Evolutionary conservation across 2,888 invertebrate genomes (phyloP), one percentile per base, ranked within the genome.

Genomic region (Antheraea yamamai): DNA sequence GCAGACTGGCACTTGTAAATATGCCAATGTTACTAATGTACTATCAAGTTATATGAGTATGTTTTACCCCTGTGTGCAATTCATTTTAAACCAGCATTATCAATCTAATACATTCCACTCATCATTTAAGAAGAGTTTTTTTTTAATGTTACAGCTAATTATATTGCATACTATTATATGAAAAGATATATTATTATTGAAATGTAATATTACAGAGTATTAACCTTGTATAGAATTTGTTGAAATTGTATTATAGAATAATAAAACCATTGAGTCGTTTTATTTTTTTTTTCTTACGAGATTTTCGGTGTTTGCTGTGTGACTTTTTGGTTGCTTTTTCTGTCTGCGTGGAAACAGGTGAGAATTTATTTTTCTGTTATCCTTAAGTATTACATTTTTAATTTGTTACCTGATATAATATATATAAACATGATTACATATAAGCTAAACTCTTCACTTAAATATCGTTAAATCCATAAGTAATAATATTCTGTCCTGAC

Each of bases 181-280:
- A 81, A 85, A 83, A 82, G 23, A 66, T 66, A 30, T 30, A 30
- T 66, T 66, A 84, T 84, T 80, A 80, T 87, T 83, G 78, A 84
- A 85, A 82, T 82, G 81, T 85, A 82, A 81, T 84, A 81, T 78
- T 80, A 82, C 83, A 86, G 81, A 89, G 83, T 89, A 90, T 88
- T 89, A 85, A 87, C 85, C 85, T 86, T 91, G 87, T 92, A 90
- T 92, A 92, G 87, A 87, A 76, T 81, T 89, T 89, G 87, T 91
- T 93, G 84, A 91, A 90, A 80, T 85, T 88, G 84, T 92, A 90
- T 86, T 89, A 91, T 91, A 93, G 88, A 89, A 83, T 87, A 87
- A 88, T 83, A 85, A 85, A 85, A 77, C 75, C 79, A 76, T 76
- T 77, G 77, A 76, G 81, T 83, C 80, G 83, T 84, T 83, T 83